These are phyloP conservation scores for Canis aureus DNA, from an alignment of 2,113 vertebrate genomes.

Conservation along the genomic window DNA sequence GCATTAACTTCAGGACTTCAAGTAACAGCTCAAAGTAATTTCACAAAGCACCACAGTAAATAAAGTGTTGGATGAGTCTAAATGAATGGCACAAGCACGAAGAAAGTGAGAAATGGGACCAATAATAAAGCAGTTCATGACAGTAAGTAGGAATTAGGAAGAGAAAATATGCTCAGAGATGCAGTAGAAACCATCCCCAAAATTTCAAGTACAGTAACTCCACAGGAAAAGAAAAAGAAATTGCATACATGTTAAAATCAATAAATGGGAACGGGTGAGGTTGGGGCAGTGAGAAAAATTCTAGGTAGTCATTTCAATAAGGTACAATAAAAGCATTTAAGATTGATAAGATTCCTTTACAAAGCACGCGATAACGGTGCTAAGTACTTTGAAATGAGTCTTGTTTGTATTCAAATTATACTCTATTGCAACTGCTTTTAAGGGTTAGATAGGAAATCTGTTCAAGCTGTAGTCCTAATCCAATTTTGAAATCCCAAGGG, in stretches of 20 bases:
- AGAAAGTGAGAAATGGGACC: neutral
- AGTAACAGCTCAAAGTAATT: neutral
- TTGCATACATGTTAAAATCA: neutral
- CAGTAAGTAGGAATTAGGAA: neutral
- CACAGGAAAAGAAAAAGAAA: neutral
- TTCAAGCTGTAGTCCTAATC: neutral
- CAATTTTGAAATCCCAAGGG: neutral
- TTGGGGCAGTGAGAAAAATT: neutral
- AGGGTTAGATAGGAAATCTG: neutral
- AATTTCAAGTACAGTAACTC: neutral
- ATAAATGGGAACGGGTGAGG: neutral
- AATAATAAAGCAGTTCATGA: neutral
- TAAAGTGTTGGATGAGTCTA: neutral
- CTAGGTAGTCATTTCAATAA: neutral
- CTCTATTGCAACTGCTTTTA: neutral
- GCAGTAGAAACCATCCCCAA: neutral
- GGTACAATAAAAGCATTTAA: neutral
- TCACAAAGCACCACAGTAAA: neutral
- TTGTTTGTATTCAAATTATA: neutral
- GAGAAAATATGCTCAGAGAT: neutral
- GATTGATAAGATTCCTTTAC: neutral
- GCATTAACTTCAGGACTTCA: neutral
- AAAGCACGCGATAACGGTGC: neutral
- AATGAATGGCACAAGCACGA: neutral
- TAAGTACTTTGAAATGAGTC: neutral